Percentiles rank a stretch among this genome's conserved stretches.
These are phyloP conservation scores for Hylomyscus alleni DNA, from an alignment of 2,797 vertebrate species.

Conservation along the genomic window DNA sequence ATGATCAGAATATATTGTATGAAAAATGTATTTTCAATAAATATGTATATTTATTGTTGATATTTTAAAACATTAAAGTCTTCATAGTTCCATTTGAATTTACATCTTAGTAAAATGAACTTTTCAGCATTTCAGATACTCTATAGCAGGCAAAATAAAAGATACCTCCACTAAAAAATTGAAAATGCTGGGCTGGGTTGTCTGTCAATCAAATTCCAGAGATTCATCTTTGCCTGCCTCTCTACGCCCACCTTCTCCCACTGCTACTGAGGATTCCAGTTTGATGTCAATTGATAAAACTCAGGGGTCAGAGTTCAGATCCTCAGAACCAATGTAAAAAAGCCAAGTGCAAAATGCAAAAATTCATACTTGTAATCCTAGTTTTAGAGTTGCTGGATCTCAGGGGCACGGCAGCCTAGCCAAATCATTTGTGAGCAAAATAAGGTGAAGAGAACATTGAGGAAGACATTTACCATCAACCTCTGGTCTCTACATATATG, in stretches of 20 bases:
- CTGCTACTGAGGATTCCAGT: not conserved
- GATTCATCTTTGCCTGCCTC: not conserved
- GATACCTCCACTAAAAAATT: not conserved
- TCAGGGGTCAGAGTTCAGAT: not conserved
- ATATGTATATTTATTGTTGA: not conserved
- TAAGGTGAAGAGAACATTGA: not conserved
- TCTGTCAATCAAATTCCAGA: not conserved
- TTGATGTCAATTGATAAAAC: not conserved
- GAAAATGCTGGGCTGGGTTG: not conserved
- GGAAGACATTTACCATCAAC: not conserved
- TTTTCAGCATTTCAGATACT: not conserved
- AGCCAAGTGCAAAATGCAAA: not conserved
- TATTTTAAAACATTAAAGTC: not conserved
- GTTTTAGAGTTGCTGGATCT: not conserved
- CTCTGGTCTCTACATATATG: not conserved
- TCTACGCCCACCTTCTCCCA: not conserved
- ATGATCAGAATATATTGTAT: not conserved
- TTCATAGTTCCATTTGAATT: not conserved
- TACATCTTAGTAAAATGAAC: not conserved
- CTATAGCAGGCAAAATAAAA: not conserved
- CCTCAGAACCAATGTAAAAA: not conserved
- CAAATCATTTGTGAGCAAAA: not conserved
- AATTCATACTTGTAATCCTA: not conserved
- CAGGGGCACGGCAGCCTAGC: not conserved
- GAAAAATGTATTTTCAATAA: not conserved